phyloP scores from a whole-genome alignment of 2,113 vertebrate species.

The Gavialis gangeticus region DNA sequence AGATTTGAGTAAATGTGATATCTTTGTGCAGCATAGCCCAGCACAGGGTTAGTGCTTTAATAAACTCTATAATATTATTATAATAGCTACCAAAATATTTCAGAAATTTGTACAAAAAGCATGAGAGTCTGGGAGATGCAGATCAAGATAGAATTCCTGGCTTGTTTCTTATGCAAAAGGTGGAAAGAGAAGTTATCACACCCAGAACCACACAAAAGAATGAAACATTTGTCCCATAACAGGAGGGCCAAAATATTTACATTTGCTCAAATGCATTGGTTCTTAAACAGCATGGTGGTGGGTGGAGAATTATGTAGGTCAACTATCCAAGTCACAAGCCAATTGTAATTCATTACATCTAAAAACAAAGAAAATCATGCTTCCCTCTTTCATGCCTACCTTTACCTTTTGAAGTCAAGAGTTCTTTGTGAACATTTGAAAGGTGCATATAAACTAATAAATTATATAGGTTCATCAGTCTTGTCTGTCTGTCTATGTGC shows the following conservation, averaged over 20 bases:
- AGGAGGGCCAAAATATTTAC: neutral
- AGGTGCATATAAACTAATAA: neutral
- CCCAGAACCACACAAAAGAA: accelerated
- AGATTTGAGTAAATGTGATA: no score
- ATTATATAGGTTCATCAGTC: neutral
- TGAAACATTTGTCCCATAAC: neutral
- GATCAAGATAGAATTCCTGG: neutral
- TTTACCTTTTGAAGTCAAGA: neutral
- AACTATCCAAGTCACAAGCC: neutral
- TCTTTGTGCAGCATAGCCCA: neutral
- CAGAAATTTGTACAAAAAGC: neutral
- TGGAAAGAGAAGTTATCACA: neutral
- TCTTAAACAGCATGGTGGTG: constrained; percentile 8
- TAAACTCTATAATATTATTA: neutral
- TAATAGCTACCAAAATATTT: neutral
- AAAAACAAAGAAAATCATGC: neutral
- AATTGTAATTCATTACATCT: neutral
- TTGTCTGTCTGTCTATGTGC: neutral
- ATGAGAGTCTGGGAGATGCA: neutral
- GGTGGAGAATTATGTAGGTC: neutral
- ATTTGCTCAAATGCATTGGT: neutral
- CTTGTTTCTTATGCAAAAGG: neutral
- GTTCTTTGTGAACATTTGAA: constrained; percentile 28
- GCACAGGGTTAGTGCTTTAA: neutral
- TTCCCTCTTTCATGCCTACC: neutral